Base-by-base conservation (phyloP, 92 coral and sea anemone genomes). In the Anthopleura xanthogrammica region DNA sequence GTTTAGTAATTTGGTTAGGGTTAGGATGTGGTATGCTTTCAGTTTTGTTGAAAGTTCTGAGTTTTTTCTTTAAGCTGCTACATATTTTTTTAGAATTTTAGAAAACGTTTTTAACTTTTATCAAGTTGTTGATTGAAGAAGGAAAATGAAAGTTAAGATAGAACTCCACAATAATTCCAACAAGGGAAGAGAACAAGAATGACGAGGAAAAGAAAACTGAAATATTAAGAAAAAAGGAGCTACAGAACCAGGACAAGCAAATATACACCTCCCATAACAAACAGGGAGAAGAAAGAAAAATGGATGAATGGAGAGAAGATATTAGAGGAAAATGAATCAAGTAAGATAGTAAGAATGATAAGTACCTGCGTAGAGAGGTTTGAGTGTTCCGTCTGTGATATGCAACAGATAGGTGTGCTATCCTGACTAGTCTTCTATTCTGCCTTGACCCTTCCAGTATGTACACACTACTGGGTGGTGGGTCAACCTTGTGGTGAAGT, bases 371-470 rank as follows among this genome's bases (percentile, higher is more conserved):
- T 22, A 29, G 9, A 19, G 83, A 65, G 24, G 60, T 41, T 5
- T 39, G 23, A 46, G 62, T 70, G n/a, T 52, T 16, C 11, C 77
- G 84, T 81, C 77, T 81, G n/a, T 23, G 19, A 24, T 50, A 55
- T 54, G 7, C 19, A 11, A 56, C 77, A 81, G 64, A 22, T 68
- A 48, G 77, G 74, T 41, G 56, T 81, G 77, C 24, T 68, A 36
- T 23, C 23, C 74, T 81, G 19, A 83, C 72, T 9, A 57, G 42
- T 48, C 86, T 55, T 83, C 80, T 74, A 40, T 83, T 83, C 73
- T 73, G 86, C 42, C 80, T 56, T 12, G 60, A 54, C 14, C 86
- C 80, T 54, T 57, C 86, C 41, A 83, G 60, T 48, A 83, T 60
- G 55, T 41, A 57, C 79, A 79, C 75, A 73, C 72, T 55, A 43